Evolutionary conservation across 2,113 vertebrate species (phyloP), one percentile per base, ranked within the genome.

Genomic region (Trematocara stigmaticum): DNA sequence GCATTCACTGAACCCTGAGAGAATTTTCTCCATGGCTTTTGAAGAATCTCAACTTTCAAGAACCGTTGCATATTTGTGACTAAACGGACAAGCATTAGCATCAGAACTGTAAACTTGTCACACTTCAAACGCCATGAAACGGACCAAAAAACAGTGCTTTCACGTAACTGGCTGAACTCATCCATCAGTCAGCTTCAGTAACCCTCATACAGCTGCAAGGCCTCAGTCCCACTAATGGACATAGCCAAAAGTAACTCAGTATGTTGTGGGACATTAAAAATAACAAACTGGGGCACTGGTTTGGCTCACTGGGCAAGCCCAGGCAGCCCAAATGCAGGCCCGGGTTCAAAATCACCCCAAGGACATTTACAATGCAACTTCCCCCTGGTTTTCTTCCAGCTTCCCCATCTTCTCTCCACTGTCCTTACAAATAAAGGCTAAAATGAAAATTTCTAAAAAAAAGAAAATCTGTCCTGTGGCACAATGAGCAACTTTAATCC

Each of bases 131-230:
- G 5, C 10, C 35, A 49, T 16, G 20, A 15, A 78, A 31, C 47
- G 10, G 6, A 61, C 86, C 59, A 45, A 51, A 69, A 86, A 71
- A 52, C 15, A 78, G 15, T 26, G 38, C 49, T 84, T 64, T 49
- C 49, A 69, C 15, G 3, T 57, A 74, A 90, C 74, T 29, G 18
- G 69, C 80, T 79, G 82, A 86, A 87, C 76, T 83, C 74, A 34
- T 80, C 78, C 52, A 69, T 84, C 78, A 82, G n/a, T 87, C 87
- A 71, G 42, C 64, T 83, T 78, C 84, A 76, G 83, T 35, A 81
- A 20, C 69, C 18, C 12, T 84, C 80, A 42, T 10, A 26, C 81
- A 82, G 82, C 80, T 69, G 71, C 42, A 40, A 49, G 55, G 40
- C 49, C 12, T 38, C 82, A 3, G 40, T 49, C 26, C 34, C 31